These are phyloP conservation scores for Tenthredo distinguenda DNA, from an alignment of 2,888 invertebrate genomes.

Conservation along the genomic window DNA sequence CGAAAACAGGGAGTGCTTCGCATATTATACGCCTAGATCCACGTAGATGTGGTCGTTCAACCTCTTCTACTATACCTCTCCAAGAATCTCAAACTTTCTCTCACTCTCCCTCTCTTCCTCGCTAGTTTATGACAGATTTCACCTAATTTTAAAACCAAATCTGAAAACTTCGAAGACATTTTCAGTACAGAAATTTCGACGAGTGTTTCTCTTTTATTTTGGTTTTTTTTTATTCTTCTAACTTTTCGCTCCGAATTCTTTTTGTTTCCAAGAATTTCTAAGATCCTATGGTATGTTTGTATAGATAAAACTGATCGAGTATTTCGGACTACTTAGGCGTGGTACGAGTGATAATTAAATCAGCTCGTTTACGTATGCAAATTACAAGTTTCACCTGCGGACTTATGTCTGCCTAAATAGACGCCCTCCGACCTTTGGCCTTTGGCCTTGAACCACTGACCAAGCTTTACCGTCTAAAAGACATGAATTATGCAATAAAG, in stretches of 20 bases:
- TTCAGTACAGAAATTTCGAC: not conserved
- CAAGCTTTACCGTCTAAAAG: not conserved
- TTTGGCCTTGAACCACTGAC: constrained; percentile 16
- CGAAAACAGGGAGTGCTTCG: constrained; percentile 73
- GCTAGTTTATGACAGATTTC: not conserved
- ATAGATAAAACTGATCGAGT: no score
- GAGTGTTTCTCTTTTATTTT: no score
- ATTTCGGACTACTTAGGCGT: not conserved
- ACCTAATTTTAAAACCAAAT: not conserved
- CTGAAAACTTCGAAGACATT: not conserved
- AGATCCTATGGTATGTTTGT: no score
- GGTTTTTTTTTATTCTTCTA: not conserved
- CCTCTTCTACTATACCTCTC: not conserved
- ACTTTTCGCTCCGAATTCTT: constrained; percentile 30
- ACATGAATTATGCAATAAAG: constrained; percentile 21
- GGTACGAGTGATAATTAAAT: constrained; percentile 1
- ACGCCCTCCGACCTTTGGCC: not conserved
- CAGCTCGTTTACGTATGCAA: not conserved
- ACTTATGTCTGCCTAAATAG: not conserved
- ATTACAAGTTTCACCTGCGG: constrained; percentile 27
- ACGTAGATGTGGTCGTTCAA: not conserved
- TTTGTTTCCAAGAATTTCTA: no score
- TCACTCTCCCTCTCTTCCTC: not conserved
- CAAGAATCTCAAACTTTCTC: not conserved
- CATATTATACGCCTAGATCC: constrained; percentile 66